Base-by-base conservation (phyloP, 2,113 vertebrate genomes). In the Platysteira castanea region DNA sequence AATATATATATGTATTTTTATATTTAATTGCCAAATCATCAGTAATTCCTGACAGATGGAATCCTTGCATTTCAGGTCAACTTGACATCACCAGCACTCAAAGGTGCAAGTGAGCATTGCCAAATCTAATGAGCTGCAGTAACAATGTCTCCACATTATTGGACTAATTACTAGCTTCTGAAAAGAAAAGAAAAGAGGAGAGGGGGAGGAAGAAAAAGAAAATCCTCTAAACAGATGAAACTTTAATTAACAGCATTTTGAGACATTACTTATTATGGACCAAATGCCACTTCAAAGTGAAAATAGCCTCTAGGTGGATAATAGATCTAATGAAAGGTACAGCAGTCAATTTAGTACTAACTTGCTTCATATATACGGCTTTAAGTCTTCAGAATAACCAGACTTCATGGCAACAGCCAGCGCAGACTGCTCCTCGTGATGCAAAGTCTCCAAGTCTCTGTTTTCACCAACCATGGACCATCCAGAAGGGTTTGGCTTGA, bases 81-180 rank as follows among this genome's bases (percentile, higher is more conserved):
- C 93, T 94, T 87, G 90, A 95, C 93, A 95, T 70, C 26, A 4
- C 78, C 91, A 46, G 87, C 74, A 71, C 75, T 95, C 96, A 93
- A 90, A 96, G 95, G 96, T 97, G 96, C 95, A 93, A 80, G 74
- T 65, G 24, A 41, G 84, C 90, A 92, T 92, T 90, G 96, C 95
- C 93, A 95, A 96, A 97, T 97, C 97, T 97, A 98, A 98, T 97
- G 97, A 98, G 95, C 80, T 92, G 83, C 76, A 79, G 86, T 85
- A 84, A 95, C 91, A 77, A 74, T 60, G 70, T 84, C 67, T 92
- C 83, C 87, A 93, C 91, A 81, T 90, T 85, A 70, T 70, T 96
- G 89, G 95, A 92, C 91, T 98, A 97, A 97, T 89, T 97, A 94
- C 85, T 95, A 89, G 76, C 79, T 90, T 94, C 85, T 93, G 69